phyloP scores from a whole-genome alignment of 1,140 invertebrate species.

The Anthonomus grandis region DNA sequence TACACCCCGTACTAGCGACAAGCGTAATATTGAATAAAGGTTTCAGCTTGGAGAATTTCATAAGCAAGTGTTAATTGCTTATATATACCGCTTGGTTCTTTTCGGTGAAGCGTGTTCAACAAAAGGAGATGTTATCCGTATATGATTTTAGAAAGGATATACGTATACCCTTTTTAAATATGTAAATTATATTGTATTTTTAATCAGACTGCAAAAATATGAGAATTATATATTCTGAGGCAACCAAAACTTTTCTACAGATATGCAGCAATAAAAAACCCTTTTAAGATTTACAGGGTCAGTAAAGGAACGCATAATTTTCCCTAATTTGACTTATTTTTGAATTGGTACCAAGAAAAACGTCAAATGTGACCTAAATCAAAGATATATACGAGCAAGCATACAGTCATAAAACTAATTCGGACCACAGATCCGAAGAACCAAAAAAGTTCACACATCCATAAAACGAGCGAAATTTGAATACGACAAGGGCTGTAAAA shows the following conservation, averaged over 20 bases:
- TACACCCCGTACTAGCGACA: not conserved
- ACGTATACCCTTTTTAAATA: too few relatives aligned
- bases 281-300: too few relatives aligned
- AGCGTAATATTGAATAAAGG: constrained; percentile 5
- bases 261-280: too few relatives aligned
- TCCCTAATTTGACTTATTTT: too few relatives aligned
- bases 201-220: too few relatives aligned
- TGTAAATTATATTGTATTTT: too few relatives aligned
- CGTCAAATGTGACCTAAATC: not conserved
- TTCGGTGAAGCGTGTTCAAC: constrained; percentile 39
- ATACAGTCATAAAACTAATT: not conserved
- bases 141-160: constrained; percentile 31
- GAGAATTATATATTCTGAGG: too few relatives aligned
- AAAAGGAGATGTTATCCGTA: constrained; percentile 18
- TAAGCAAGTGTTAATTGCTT: constrained; percentile 45
- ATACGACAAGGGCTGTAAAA: constrained; percentile 24
- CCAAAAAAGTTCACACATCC: not conserved
- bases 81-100: constrained; percentile 33
- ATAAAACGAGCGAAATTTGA: constrained; percentile 17
- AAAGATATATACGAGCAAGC: not conserved
- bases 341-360: too few relatives aligned
- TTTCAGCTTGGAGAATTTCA: constrained; percentile 41
- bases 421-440: not conserved
- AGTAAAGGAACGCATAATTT: too few relatives aligned
- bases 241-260: too few relatives aligned